Evolutionary conservation across 1,140 invertebrate species (phyloP).

Genomic region (Nixonia krombeini): DNA sequence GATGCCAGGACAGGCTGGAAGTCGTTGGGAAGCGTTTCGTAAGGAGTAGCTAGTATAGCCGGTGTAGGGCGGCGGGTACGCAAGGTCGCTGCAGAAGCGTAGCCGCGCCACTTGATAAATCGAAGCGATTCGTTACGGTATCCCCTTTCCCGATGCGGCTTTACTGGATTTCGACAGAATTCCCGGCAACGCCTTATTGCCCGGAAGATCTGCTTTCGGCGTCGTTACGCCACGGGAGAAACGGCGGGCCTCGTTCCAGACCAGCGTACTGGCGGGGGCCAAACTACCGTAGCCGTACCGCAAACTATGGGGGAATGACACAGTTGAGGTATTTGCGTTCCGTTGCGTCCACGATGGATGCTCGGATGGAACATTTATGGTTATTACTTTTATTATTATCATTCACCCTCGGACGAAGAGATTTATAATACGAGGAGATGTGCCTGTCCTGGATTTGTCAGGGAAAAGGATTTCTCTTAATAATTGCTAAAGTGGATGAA

Average conservation of each 20-base stretch:
- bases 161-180: conserved; percentile 39
- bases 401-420: too few species aligned
- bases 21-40: conserved; percentile 8
- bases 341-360: background rate
- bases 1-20: conserved; percentile 16
- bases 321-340: background rate
- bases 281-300: conserved; percentile 3
- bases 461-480: too few species aligned
- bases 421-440: too few species aligned
- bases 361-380: too few species aligned
- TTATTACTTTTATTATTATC: too few species aligned
- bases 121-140: conserved; percentile 48
- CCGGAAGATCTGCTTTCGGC: conserved; percentile 53
- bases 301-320: background rate
- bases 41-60: conserved; percentile 3
- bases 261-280: conserved; percentile 39
- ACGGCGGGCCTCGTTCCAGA: conserved; percentile 52
- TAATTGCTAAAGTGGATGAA: too few species aligned
- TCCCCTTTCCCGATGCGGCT: conserved; percentile 2
- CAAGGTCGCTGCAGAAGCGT: conserved; percentile 26
- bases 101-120: conserved; percentile 56
- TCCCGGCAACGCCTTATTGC: conserved; percentile 55
- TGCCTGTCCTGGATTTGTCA: too few species aligned
- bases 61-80: too few species aligned
- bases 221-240: conserved; percentile 57